These are phyloP conservation scores for Catalaphyllia jardinei DNA, from an alignment of 64 coral and sea anemone species.

Conservation along the genomic window DNA sequence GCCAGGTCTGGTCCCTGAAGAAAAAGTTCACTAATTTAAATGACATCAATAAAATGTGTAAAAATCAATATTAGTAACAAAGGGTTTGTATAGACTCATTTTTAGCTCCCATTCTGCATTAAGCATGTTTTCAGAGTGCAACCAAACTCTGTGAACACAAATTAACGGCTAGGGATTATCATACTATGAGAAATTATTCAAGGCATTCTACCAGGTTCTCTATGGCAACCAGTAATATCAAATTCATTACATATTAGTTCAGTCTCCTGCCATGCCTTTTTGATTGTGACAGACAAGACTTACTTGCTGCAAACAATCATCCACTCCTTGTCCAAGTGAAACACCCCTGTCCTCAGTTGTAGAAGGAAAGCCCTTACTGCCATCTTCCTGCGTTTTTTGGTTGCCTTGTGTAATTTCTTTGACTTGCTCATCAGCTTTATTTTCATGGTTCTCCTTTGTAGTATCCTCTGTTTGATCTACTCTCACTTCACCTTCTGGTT, in stretches of 20 bases:
- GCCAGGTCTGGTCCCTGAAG: conserved; percentile 66
- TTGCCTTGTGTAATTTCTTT: neutral
- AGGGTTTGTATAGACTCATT: too few relatives aligned
- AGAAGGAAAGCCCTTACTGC: neutral
- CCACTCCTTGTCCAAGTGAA: neutral
- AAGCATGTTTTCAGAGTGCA: too few relatives aligned
- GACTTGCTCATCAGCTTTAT: neutral
- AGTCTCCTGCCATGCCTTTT: neutral
- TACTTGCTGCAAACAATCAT: neutral
- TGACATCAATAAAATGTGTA: too few relatives aligned
- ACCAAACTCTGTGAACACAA: too few relatives aligned
- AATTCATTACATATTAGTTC: neutral
- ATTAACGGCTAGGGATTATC: too few relatives aligned
- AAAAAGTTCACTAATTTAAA: neutral
- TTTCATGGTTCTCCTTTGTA: neutral
- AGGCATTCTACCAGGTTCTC: too few relatives aligned
- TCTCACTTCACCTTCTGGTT: neutral
- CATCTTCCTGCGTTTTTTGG: neutral
- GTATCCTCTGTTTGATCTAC: neutral
- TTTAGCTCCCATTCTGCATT: too few relatives aligned
- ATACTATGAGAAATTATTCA: too few relatives aligned
- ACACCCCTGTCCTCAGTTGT: neutral
- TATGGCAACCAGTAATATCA: neutral
- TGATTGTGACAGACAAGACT: neutral
- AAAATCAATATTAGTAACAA: too few relatives aligned